phyloP scores from a whole-genome alignment of 2,113 vertebrate genomes.

The Oenanthe melanoleuca region DNA sequence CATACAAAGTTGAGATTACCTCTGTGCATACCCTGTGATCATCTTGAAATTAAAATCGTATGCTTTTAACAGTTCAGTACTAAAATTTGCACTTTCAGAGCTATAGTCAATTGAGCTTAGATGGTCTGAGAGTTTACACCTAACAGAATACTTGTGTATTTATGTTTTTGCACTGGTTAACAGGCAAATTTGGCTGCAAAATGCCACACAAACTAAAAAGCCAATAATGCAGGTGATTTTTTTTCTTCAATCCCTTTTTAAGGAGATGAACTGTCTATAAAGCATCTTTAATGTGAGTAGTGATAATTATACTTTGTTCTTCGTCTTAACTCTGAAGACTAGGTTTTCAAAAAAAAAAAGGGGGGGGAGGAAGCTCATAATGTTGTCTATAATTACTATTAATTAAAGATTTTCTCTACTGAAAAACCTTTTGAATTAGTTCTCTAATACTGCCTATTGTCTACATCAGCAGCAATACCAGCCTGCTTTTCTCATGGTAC shows the following conservation, averaged over 20 bases:
- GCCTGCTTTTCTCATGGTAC: background rate
- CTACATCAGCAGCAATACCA: background rate
- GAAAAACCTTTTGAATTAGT: background rate
- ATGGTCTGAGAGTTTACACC: background rate
- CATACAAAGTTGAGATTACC: background rate
- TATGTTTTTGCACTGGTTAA: background rate
- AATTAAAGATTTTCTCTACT: background rate
- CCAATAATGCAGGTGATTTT: background rate
- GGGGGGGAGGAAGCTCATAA: background rate
- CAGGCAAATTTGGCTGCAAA: background rate
- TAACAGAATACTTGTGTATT: fast-evolving
- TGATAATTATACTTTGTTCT: background rate
- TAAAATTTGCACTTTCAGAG: background rate
- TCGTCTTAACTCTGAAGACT: background rate
- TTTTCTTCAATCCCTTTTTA: background rate
- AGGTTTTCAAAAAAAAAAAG: fast-evolving
- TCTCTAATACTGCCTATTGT: background rate
- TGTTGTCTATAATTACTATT: background rate
- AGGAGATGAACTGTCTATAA: background rate
- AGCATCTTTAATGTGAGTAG: background rate
- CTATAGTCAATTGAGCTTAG: background rate
- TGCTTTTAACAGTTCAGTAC: background rate
- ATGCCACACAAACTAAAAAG: background rate
- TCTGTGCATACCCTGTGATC: background rate
- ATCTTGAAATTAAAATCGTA: background rate